Evolutionary conservation across 2,888 invertebrate genomes (phyloP).

Genomic region (Apodemia duryi): DNA sequence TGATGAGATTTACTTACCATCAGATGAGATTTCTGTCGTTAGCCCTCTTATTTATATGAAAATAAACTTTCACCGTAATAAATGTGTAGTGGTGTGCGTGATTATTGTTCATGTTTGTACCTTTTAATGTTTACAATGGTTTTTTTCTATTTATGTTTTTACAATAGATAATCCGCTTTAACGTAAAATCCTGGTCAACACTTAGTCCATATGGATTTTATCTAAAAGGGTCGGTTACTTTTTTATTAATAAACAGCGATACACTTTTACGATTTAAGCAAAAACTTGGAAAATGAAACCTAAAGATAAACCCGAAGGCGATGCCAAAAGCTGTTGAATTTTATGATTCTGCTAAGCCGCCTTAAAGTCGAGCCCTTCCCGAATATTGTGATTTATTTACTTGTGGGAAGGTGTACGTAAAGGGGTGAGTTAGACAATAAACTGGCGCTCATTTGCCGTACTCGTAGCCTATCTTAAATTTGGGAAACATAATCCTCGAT

Average conservation of each 20-base stretch:
- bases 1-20: too few species aligned
- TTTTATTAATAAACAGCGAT: constrained; percentile 71
- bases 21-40: too few species aligned
- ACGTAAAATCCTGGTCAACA: constrained; percentile 42
- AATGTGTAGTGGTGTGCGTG: too few species aligned
- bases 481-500: constrained; percentile 24
- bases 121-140: not conserved
- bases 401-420: constrained; percentile 67
- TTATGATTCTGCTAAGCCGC: constrained; percentile 79
- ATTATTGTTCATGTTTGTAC: too few species aligned
- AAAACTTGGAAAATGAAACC: constrained; percentile 67
- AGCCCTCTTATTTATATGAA: too few species aligned
- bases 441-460: constrained; percentile 50
- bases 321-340: constrained; percentile 73
- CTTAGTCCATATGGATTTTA: constrained; percentile 60
- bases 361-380: constrained; percentile 77
- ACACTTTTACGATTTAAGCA: constrained; percentile 75
- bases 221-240: constrained; percentile 59
- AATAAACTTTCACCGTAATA: too few species aligned
- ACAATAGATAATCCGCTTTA: constrained; percentile 19
- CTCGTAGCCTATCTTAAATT: constrained; percentile 16
- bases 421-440: constrained; percentile 76
- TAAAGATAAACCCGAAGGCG: constrained; percentile 70
- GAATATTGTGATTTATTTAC: constrained; percentile 80
- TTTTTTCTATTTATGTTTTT: not conserved